Base-by-base conservation (phyloP, 92 coral and sea anemone species). In the Zoanthus sociatus region DNA sequence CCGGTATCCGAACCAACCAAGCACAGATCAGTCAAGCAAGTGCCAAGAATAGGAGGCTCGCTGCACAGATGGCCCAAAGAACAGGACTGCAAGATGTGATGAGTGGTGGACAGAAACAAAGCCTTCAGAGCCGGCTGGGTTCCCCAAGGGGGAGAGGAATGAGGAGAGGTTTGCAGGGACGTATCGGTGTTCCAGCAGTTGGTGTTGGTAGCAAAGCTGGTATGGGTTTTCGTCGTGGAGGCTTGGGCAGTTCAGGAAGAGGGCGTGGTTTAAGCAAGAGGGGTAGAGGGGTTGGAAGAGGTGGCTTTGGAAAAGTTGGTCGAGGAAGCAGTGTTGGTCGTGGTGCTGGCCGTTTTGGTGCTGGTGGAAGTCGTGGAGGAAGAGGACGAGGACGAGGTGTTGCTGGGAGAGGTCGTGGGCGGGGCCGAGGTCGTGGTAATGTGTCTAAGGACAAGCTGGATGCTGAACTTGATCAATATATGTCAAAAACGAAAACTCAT, bases 61-160 rank as follows among this genome's bases (percentile, higher is more conserved):
- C 99, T 66, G 98, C 99, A 4, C 97, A 95, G 89, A 97, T 97
- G 99, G 97, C 99, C 53, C 95, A 93, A 89, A 85, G 99, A 88
- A 95, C 96, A 42, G 96, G 94, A 13, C 91, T 95, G 18, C 93
- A 95, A 86, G 98, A 94, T 31, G 92, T 93, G 20, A 72, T 92
- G 67, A 92, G 90, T 4, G 87, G 78, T 32, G 87, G 89, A 17
- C 76, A 68, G 15, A 63, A 55, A 51, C 79, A 87, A 33, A 83
- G 84, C 70, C 89, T 73, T 30, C 91, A 86, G 31, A 85, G 88
- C 44, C 85, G 99, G 63, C 94, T 96, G 68, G 96, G 97, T 17
- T 81, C 94, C 68, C 97, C 96, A 7, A 76, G 93, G 32, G 92
- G 90, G 78, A 47, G 90, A 74, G 92, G 92, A 63, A 78, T 7